Percentiles rank a stretch among this genome's conserved stretches.
These are phyloP conservation scores for Platorchestia sp. DNA, from an alignment of 1,140 invertebrate genomes.

Conservation along the genomic window DNA sequence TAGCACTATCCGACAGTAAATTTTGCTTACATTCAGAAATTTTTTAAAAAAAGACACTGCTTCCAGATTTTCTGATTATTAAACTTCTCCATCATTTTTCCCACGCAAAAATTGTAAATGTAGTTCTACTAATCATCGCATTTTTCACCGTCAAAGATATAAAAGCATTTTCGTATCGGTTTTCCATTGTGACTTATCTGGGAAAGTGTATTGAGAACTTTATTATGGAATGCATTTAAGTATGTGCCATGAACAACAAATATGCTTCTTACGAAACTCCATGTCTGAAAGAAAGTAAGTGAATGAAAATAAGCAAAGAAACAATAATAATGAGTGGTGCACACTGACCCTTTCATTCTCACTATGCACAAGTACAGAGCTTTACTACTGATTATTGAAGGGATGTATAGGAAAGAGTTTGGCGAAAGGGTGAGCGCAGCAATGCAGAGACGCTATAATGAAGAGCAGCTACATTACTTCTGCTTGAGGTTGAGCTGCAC, in stretches of 20 bases:
- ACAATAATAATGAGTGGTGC: background rate
- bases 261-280: background rate
- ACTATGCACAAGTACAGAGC: background rate
- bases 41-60: no score
- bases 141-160: no score
- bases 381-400: background rate
- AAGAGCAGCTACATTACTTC: background rate
- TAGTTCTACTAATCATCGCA: no score
- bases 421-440: background rate
- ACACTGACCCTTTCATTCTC: background rate
- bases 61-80: no score
- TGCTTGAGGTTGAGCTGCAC: slow-evolving; percentile 67
- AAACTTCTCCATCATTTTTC: no score
- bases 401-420: background rate
- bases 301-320: background rate
- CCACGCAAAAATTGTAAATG: no score
- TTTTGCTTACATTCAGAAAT: no score
- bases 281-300: background rate
- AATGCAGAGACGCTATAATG: no score
- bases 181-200: background rate
- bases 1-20: no score
- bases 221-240: background rate
- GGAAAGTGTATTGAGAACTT: background rate
- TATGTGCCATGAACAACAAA: background rate
- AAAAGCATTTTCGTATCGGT: no score